Evolutionary conservation across 2,113 vertebrate genomes (phyloP), one percentile per base, ranked within the genome.

Genomic region (Phocoena sinus): DNA sequence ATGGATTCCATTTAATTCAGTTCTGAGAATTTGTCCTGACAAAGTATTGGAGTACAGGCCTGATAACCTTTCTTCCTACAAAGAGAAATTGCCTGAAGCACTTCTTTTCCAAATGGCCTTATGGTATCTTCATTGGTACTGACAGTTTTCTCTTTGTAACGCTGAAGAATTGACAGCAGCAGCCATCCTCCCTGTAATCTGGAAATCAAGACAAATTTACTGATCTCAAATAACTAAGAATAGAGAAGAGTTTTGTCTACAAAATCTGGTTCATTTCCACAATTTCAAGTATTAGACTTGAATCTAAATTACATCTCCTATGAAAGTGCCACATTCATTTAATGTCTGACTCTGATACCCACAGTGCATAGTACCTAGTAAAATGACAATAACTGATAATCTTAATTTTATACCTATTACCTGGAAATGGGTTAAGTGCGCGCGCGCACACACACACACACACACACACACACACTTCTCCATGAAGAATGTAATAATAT

Each of bases 171-270:
- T 60, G 73, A 44, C 9, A 83, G 63, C 3, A 83, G 10, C 56
- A 41, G 50, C 20, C 70, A 23, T 91, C 44, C 8, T 60, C 25
- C 15, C 18, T 50, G 15, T 67, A 79, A 97, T 93, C 73, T 95
- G 8, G 25, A 86, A 74, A 82, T 58, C 41, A 89, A 70, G 33
- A 41, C 82, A 94, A 44, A 74, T 33, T 36, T 65, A 14, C 56
- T 63, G 33, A 79, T 86, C 20, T 79, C 73, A 95, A 70, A 71
- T 85, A 93, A 82, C 85, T 93, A 88, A 94, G 36, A 92, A 91
- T 60, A 96, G 67, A 86, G 44, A 53, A 63, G 14, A 77, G 5
- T 38, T 71, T 73, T 74, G 11, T 53, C 93, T 93, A 28, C 23
- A 85, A 31, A 95, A 92, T 81, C 86, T 80, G 93, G 7, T 79